Conservation (phyloP, 2,113 vertebrate genomes). For the Drymodes brunneopygia region DNA sequence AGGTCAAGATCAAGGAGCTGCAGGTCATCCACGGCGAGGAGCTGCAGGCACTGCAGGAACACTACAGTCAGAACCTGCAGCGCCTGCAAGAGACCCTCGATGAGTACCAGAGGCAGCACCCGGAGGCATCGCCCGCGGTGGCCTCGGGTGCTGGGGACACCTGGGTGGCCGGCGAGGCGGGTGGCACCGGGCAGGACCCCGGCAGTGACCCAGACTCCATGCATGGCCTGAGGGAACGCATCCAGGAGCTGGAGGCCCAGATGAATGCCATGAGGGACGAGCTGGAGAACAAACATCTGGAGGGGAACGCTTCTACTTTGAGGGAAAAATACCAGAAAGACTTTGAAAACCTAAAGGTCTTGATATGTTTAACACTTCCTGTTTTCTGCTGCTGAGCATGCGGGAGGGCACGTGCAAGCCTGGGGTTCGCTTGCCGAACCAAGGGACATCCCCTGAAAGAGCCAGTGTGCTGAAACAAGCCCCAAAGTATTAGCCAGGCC, state of each 20-base stretch:
- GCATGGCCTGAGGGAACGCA: conserved; percentile 81
- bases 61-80: conserved; percentile 79
- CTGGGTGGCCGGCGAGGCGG: conserved; percentile 11
- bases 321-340: conserved; percentile 95
- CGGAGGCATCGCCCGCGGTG: not conserved
- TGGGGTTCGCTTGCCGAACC: accelerated
- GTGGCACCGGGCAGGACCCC: not conserved
- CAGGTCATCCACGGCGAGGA: conserved; percentile 81
- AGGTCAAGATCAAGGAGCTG: conserved; percentile 81
- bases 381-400: not conserved
- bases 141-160: not conserved
- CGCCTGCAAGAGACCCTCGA: conserved; percentile 69
- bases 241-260: conserved; percentile 90
- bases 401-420: not conserved
- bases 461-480: not conserved
- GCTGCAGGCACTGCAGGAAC: conserved; percentile 78
- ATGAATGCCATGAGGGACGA: conserved; percentile 90
- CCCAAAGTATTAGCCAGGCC: not conserved
- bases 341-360: conserved; percentile 97
- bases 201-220: conserved; percentile 69
- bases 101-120: conserved; percentile 52
- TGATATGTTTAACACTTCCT: not conserved
- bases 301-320: conserved; percentile 79
- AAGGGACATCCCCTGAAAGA: not conserved
- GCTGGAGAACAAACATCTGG: conserved; percentile 86